Percentiles rank a stretch among this genome's conserved stretches.
These are phyloP conservation scores for Sphaeridia pumilis DNA, from an alignment of 2,888 invertebrate genomes.

Conservation along the genomic window DNA sequence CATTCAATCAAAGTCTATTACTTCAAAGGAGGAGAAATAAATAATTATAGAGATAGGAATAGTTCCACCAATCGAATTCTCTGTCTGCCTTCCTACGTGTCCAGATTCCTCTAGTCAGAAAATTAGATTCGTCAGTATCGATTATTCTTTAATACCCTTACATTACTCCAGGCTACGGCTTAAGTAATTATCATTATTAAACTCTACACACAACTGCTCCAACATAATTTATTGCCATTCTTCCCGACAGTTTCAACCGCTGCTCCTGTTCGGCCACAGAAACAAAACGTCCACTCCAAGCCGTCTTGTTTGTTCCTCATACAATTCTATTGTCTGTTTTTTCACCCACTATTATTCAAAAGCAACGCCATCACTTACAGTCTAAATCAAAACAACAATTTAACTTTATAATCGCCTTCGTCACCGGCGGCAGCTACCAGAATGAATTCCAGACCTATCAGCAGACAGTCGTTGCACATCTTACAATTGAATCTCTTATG, in stretches of 20 bases:
- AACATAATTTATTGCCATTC: conserved; percentile 1
- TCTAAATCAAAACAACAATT: too few species aligned
- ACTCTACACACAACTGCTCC: background rate
- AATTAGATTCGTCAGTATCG: conserved; percentile 1
- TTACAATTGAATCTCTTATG: too few species aligned
- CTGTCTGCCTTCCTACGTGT: background rate
- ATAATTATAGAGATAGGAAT: background rate
- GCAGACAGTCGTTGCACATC: too few species aligned
- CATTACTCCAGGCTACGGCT: background rate
- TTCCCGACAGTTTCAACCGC: background rate
- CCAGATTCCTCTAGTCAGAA: background rate
- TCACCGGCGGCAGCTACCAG: too few species aligned
- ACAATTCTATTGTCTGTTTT: background rate
- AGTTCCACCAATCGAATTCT: background rate
- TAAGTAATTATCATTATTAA: conserved; percentile 1
- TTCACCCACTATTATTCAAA: background rate
- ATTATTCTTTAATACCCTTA: conserved; percentile 1
- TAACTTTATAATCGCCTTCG: too few species aligned
- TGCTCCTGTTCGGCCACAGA: background rate
- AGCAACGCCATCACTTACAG: too few species aligned
- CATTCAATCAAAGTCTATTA: too few species aligned
- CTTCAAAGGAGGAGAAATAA: background rate
- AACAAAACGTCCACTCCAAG: background rate
- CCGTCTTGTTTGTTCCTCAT: background rate
- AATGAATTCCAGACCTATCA: too few species aligned